Conservation (phyloP, 2,113 vertebrate genomes). For the Perca schrenkii region DNA sequence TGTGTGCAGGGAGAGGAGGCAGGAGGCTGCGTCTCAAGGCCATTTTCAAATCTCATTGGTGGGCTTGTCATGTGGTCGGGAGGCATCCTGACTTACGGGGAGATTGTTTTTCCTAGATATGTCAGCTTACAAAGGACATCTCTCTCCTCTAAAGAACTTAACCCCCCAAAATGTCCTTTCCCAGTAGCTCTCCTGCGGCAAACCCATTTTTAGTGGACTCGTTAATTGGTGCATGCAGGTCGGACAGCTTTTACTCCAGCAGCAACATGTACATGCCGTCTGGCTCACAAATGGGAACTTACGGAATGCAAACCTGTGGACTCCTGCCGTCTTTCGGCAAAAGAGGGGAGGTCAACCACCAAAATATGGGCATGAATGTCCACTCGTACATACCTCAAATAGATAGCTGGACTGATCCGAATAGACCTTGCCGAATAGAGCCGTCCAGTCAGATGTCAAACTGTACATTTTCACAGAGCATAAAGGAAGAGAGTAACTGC, state of each 20-base stretch:
- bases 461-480: constrained; percentile 97
- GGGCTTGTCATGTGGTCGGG: constrained; percentile 98
- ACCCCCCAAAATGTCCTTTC: constrained; percentile 97
- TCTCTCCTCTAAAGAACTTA: constrained; percentile 95
- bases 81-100: constrained; percentile 96
- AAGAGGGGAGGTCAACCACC: constrained; percentile 96
- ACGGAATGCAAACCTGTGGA: constrained; percentile 99
- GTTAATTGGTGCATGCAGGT: constrained; percentile 97
- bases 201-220: constrained; percentile 99
- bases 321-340: constrained; percentile 98
- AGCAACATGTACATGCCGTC: constrained; percentile 99
- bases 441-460: constrained; percentile 95
- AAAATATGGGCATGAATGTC: constrained; percentile 98
- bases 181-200: constrained; percentile 98
- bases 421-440: constrained; percentile 95
- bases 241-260: constrained; percentile 99
- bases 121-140: constrained; percentile 99
- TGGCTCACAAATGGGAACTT: constrained; percentile 97
- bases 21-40: constrained; percentile 95
- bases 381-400: constrained; percentile 99
- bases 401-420: constrained; percentile 98
- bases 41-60: constrained; percentile 99
- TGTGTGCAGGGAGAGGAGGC: constrained; percentile 89
- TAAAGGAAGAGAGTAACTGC: constrained; percentile 99
- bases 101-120: constrained; percentile 99